A percentile compares a stretch with the other conserved stretches of the same genome.
phyloP scores from a whole-genome alignment of 2,113 vertebrate species.

The Sialia sialis region DNA sequence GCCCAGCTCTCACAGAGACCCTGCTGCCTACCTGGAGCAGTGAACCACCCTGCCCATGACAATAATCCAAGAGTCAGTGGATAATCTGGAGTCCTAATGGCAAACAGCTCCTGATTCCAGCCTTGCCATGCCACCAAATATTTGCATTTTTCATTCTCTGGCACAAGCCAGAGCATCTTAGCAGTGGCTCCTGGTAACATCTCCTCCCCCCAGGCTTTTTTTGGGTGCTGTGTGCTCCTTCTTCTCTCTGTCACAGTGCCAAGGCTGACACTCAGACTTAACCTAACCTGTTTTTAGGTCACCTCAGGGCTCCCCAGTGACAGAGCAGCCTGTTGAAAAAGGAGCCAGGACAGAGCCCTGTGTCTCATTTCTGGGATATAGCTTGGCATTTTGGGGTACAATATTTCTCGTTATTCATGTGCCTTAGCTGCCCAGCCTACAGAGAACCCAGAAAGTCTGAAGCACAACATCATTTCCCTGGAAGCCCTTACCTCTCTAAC shows the following conservation, averaged over 20 bases:
- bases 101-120: neutral
- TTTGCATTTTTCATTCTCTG: neutral
- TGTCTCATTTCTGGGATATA: neutral
- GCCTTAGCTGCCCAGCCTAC: neutral
- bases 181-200: neutral
- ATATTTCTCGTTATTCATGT: accelerated
- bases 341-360: neutral
- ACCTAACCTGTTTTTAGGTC: neutral
- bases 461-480: neutral
- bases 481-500: neutral
- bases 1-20: neutral
- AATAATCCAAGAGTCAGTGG: neutral
- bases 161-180: neutral
- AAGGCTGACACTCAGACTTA: neutral
- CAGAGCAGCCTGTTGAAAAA: neutral
- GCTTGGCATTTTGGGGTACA: neutral
- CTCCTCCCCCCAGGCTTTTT: neutral
- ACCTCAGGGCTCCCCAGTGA: neutral
- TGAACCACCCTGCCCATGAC: neutral
- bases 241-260: neutral
- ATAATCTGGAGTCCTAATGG: neutral
- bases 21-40: neutral
- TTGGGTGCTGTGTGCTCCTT: neutral
- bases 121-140: accelerated
- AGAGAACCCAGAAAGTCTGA: neutral